Percentiles rank a stretch among this genome's conserved stretches.
phyloP scores from a whole-genome alignment of 2,797 vertebrate genomes.

The Netta rufina region DNA sequence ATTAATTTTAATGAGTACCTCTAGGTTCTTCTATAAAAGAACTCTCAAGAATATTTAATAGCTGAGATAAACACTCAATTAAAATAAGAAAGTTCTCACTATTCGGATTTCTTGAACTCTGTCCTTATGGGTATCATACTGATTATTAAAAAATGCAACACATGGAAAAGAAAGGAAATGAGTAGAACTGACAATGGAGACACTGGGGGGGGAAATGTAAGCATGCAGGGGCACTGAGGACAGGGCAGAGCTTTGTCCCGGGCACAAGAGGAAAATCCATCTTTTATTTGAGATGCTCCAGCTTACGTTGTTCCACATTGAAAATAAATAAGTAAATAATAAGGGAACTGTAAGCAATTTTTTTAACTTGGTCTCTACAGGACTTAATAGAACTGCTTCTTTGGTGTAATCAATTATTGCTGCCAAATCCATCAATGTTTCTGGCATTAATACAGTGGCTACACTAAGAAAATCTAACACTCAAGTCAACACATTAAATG shows the following conservation, averaged over 20 bases:
- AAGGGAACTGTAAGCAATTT: not conserved
- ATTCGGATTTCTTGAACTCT: not conserved
- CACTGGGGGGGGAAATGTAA: not conserved
- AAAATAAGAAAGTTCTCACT: constrained; percentile 34
- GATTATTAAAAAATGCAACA: not conserved
- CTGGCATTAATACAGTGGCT: not conserved
- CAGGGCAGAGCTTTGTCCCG: not conserved
- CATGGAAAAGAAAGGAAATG: not conserved
- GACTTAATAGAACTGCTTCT: not conserved
- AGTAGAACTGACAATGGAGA: not conserved
- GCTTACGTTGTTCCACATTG: fast-evolving
- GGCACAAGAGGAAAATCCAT: fast-evolving
- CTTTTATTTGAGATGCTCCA: not conserved
- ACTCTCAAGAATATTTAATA: constrained; percentile 59
- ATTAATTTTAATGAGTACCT: constrained; percentile 68
- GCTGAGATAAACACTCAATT: constrained; percentile 51
- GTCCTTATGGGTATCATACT: not conserved
- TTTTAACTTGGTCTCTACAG: not conserved
- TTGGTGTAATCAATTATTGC: not conserved
- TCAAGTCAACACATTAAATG: not conserved
- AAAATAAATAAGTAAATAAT: too few relatives aligned
- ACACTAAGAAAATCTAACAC: not conserved
- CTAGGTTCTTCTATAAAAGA: constrained; percentile 37
- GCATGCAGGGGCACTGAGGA: not conserved
- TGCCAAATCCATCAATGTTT: not conserved